Base-by-base conservation (phyloP, 92 coral and sea anemone genomes). In the Epizoanthus fatuus region DNA sequence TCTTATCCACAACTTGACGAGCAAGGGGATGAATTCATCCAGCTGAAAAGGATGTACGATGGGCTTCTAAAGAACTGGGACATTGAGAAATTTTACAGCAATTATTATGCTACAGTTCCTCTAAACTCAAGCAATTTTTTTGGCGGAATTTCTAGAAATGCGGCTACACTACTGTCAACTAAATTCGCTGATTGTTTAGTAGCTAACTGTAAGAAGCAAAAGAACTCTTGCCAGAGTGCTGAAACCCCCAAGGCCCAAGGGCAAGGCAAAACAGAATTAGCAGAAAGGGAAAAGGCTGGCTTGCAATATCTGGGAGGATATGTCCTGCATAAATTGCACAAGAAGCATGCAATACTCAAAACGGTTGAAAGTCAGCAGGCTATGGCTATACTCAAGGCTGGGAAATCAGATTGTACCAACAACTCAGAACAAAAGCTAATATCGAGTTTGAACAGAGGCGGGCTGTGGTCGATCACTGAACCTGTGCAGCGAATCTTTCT, bases 241-340 rank as follows among this genome's bases (percentile, higher is more conserved):
- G 25, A 22, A 22, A 22, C 25, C 25, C 45, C 4, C 45, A 45
- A 51, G 49, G 45, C 12, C 51, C 59, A 56, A 54, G 59, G 16
- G 52, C 39, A n/a, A 79, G 66, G 37, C 29, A 16, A 72, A 79
- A 60, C 73, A 38, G 72, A 16, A 15, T 40, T 84, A 1, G 20
- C 37, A 29, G 87, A 73, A 35, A 84, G 60, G 79, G 71, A 72
- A 59, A 84, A 20, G 69, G 83, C 88, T 38, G 83, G 88, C 14
- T 85, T 86, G 14, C 82, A 79, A 37, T 72, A 87, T 74, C 69
- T 87, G 13, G 70, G 74, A 19, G 86, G 92, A 19, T 83, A 88
- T 83, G 88, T 83, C 25, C 84, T 76, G 39, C 92, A 88, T 37
- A 81, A 85, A 37, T 44, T 88, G 20, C 73, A 89, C 86, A 68